Base-by-base conservation (phyloP, 2,113 vertebrate species). In the Galeopterus variegatus region DNA sequence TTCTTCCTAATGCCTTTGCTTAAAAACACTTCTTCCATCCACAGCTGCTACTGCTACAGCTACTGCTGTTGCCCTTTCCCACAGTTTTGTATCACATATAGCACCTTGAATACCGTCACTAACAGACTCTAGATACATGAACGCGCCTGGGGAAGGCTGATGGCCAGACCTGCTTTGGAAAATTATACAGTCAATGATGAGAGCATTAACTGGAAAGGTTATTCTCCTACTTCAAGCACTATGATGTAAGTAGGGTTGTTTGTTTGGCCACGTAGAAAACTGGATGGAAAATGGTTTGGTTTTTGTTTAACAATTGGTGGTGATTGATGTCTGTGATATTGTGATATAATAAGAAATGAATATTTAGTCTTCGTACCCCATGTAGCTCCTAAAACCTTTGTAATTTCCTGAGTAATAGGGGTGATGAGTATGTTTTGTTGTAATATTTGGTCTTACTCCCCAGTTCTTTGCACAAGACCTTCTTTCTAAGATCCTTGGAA, bases 201-300 rank as follows among this genome's bases (percentile, higher is more conserved):
- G 60, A 64, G 33, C 36, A 17, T 52, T 18, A 11, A 36, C 24
- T 83, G 79, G 62, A 56, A 52, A 91, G 52, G 23, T 69, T 10
- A 67, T 50, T 81, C 24, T 82, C 31, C 48, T n/a, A 0, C 75
- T 64, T 77, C 28, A 3, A 67, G 45, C 58, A 82, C 2, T 58
- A 14, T 7, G 33, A 14, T 21, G 3, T 33, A 48, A 52, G 50
- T 33, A 67, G 54, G 31, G 26, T 26, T 48, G 50, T n/a, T 79
- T 52, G 52, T 75, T 85, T 87, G 70, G 41, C 87, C 83, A 36
- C 54, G 1, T 64, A 83, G 73, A 67, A 95, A 91, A 90, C 21
- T 33, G 23, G 41, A 52, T 79, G 7, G 75, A 56, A 94, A 90
- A 26, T 41, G 18, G 14, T 72, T 90, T 45, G 2, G 65, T 88